Percentiles rank a stretch among this genome's conserved stretches.
Evolutionary conservation across 2,888 invertebrate species (phyloP).

Genomic region (Microplitis deprimator): DNA sequence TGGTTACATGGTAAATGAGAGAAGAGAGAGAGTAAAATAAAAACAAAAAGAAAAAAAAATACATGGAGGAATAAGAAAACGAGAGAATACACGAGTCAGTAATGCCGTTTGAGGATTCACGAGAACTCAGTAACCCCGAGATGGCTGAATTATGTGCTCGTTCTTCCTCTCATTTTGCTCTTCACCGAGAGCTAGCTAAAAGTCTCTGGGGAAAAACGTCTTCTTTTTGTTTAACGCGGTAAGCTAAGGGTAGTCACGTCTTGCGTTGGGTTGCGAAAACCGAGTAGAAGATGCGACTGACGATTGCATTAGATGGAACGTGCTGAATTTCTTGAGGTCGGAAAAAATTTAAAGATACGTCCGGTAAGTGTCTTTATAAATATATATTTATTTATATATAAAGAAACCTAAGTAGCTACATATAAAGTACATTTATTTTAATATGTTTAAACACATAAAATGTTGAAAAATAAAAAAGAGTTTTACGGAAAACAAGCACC

Average conservation of each 20-base stretch:
- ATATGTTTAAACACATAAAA: not conserved
- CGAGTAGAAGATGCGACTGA: conserved; percentile 36
- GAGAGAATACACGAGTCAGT: conserved; percentile 26
- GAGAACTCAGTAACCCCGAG: conserved; percentile 37
- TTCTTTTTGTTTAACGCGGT: conserved; percentile 31
- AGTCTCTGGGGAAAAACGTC: conserved; percentile 47
- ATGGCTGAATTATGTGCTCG: conserved; percentile 51
- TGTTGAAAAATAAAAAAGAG: conserved; percentile 6
- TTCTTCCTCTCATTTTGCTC: conserved; percentile 41
- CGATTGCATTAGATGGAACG: conserved; percentile 36
- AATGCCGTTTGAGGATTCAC: conserved; percentile 42
- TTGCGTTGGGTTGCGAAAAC: conserved; percentile 41
- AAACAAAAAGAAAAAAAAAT: not conserved
- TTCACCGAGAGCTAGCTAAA: conserved; percentile 40
- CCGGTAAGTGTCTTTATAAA: not conserved
- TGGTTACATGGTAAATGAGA: conserved; percentile 27
- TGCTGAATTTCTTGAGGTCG: conserved; percentile 32
- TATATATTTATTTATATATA: not conserved
- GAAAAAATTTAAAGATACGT: conserved; percentile 6
- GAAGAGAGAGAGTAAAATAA: conserved; percentile 3
- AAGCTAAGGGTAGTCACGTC: conserved; percentile 51
- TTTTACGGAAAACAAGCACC: conserved; percentile 1
- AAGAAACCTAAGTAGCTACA: not conserved
- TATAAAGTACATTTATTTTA: not conserved
- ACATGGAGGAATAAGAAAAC: conserved; percentile 1